Conservation (phyloP, 2,797 vertebrate species). For the Meriones psammophilus region DNA sequence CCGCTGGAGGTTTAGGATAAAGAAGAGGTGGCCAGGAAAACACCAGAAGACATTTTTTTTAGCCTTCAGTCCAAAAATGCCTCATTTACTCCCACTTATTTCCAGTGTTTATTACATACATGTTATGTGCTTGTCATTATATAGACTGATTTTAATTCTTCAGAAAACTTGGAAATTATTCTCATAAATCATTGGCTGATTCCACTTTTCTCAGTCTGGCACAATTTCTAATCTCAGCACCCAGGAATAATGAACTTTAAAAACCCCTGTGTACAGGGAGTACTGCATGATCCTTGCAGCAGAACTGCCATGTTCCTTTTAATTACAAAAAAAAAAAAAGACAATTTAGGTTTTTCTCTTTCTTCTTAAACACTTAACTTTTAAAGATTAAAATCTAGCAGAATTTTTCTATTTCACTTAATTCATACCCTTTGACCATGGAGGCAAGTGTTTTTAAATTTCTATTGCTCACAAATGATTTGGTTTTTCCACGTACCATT, state of each 20-base stretch:
- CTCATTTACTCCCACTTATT: background rate
- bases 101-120: background rate
- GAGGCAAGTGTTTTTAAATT: conserved; percentile 22
- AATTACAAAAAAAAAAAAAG: background rate
- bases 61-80: background rate
- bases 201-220: background rate
- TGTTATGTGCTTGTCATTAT: conserved; percentile 2
- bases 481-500: background rate
- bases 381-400: conserved; percentile 58
- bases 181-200: conserved; percentile 6
- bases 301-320: background rate
- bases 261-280: background rate
- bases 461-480: conserved; percentile 16
- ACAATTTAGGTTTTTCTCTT: conserved; percentile 6
- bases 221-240: conserved; percentile 25
- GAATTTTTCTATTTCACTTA: conserved; percentile 22
- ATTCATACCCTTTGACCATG: conserved; percentile 52
- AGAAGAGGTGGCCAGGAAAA: background rate
- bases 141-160: conserved; percentile 41
- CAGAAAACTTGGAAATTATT: conserved; percentile 30
- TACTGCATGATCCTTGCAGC: background rate
- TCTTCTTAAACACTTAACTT: conserved; percentile 4
- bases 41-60: background rate
- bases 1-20: too few relatives aligned
- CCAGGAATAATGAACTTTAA: background rate